Evolutionary conservation across 2,888 invertebrate species (phyloP).

Genomic region (Oithona nana): DNA sequence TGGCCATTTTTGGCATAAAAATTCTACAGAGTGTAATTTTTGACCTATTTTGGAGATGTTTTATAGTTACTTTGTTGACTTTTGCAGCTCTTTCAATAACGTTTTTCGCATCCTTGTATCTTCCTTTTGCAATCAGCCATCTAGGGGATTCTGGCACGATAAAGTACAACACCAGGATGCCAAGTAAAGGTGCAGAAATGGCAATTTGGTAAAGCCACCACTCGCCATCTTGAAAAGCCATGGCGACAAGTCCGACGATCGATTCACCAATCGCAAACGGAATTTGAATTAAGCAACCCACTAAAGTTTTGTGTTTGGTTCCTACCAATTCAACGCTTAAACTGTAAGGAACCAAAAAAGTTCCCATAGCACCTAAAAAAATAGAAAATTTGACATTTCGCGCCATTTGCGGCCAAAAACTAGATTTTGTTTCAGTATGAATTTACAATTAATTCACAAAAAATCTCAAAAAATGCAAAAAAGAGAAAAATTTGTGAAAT

Average conservation of each 20-base stretch:
- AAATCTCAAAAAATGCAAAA: not conserved
- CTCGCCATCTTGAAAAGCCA: not conserved
- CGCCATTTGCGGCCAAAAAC: too few species aligned
- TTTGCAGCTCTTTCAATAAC: constrained; percentile 13
- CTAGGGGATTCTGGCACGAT: constrained; percentile 16
- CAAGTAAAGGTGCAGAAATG: not conserved
- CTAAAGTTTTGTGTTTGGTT: not conserved
- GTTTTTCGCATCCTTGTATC: constrained; percentile 6
- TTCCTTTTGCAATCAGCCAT: constrained; percentile 16
- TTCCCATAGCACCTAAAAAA: not conserved
- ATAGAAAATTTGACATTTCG: too few species aligned
- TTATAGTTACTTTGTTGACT: constrained; percentile 17
- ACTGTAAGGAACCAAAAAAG: not conserved
- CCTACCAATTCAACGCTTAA: not conserved
- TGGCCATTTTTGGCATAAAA: too few species aligned
- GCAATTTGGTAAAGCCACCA: not conserved
- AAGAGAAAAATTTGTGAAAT: too few species aligned
- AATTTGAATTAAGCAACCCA: not conserved
- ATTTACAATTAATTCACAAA: not conserved
- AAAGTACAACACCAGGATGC: not conserved
- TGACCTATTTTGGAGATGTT: too few species aligned
- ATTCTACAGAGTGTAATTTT: too few species aligned
- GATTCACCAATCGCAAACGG: constrained; percentile 13
- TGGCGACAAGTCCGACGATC: not conserved
- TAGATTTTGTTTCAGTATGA: not conserved